Evolutionary conservation across 1,140 invertebrate species (phyloP).

Genomic region (Physella acuta): DNA sequence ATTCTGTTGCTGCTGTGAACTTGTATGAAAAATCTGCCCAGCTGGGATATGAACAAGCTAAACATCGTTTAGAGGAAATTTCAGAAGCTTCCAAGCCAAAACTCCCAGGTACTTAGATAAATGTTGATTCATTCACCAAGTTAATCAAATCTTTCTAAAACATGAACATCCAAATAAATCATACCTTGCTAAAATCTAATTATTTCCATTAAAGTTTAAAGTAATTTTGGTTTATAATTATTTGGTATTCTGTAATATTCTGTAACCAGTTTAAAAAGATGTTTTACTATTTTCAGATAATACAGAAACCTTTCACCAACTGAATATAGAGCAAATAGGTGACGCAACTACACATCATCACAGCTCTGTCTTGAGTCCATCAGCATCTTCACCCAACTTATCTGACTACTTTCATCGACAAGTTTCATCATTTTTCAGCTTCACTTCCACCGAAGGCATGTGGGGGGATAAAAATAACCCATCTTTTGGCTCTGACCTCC

Average conservation of each 20-base stretch:
- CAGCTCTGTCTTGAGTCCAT: neutral
- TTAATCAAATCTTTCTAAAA: no score
- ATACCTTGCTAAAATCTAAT: no score
- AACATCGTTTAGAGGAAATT: conserved; percentile 30
- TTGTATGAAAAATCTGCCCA: conserved; percentile 41
- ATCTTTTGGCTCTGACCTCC: conserved; percentile 8
- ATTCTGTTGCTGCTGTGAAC: conserved; percentile 33
- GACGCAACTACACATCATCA: neutral
- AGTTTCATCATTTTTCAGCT: neutral
- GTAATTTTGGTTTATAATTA: no score
- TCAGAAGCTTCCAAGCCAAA: no score
- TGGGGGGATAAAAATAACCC: neutral
- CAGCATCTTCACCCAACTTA: conserved; percentile 13
- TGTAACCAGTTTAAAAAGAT: no score
- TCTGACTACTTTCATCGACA: neutral
- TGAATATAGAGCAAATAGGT: neutral
- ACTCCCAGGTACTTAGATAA: no score
- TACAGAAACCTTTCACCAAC: neutral
- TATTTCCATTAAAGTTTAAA: no score
- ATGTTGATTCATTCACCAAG: no score
- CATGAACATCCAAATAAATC: no score
- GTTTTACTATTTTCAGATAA: conserved; percentile 12
- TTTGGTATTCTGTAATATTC: no score
- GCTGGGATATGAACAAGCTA: conserved; percentile 40
- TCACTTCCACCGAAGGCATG: neutral